These are phyloP conservation scores for Fopius arisanus DNA, from an alignment of 1,140 invertebrate species.

Conservation along the genomic window DNA sequence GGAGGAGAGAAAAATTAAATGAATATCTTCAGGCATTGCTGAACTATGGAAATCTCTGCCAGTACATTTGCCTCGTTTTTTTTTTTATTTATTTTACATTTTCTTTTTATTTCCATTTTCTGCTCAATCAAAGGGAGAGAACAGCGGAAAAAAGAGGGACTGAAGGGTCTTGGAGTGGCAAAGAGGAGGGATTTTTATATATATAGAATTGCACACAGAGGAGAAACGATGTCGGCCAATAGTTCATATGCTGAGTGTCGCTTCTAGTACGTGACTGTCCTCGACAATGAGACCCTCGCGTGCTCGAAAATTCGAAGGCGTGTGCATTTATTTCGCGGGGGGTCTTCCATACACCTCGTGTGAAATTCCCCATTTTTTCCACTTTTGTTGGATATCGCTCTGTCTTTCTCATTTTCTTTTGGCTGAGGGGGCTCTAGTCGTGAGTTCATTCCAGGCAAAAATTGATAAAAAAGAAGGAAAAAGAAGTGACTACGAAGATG, in stretches of 20 bases:
- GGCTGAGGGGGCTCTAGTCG: neutral
- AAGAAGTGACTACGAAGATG: neutral
- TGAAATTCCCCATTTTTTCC: conserved; percentile 39
- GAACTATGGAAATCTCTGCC: conserved; percentile 29
- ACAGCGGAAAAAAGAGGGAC: neutral
- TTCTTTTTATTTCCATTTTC: neutral
- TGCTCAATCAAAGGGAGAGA: conserved; percentile 11
- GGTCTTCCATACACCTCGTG: conserved; percentile 22
- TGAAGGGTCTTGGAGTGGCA: neutral
- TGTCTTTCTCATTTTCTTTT: neutral
- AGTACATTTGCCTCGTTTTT: neutral
- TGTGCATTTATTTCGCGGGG: conserved; percentile 47
- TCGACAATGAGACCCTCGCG: conserved; percentile 40
- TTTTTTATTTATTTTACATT: neutral
- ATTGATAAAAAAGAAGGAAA: neutral
- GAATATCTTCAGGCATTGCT: conserved; percentile 28
- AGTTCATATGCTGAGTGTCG: conserved; percentile 51
- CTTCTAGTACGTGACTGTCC: conserved; percentile 42
- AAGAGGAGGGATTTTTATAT: neutral
- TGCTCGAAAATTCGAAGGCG: conserved; percentile 46
- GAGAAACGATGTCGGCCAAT: conserved; percentile 46
- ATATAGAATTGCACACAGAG: neutral
- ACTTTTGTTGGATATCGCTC: neutral
- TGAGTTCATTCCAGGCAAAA: conserved; percentile 10
- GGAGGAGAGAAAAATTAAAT: conserved; percentile 24